Percentiles rank a stretch among this genome's conserved stretches.
These are phyloP conservation scores for Athene noctua DNA, from an alignment of 2,113 vertebrate species.

Conservation along the genomic window DNA sequence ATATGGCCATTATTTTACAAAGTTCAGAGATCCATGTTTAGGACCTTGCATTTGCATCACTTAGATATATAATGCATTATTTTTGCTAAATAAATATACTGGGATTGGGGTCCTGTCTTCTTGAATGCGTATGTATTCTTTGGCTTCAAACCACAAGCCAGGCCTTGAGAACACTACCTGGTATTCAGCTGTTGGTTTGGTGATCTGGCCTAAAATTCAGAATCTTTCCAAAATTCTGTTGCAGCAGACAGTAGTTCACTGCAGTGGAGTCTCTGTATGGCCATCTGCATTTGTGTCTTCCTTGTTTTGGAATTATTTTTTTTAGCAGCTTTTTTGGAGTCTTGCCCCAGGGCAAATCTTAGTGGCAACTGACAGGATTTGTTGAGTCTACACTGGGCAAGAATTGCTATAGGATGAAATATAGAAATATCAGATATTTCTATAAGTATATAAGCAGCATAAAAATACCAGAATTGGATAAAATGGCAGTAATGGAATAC, in stretches of 20 bases:
- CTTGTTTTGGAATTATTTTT: neutral
- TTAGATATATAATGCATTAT: neutral
- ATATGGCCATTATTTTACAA: neutral
- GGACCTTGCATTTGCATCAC: neutral
- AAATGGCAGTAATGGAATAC: neutral
- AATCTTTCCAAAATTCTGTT: neutral
- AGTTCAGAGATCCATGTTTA: neutral
- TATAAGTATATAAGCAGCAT: neutral
- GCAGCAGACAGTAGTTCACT: neutral
- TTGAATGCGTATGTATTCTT: neutral
- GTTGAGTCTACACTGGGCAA: neutral
- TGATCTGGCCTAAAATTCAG: neutral
- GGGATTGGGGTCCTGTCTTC: neutral
- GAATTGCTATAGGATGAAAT: neutral
- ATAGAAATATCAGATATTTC: neutral
- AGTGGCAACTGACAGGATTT: neutral
- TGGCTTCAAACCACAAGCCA: neutral
- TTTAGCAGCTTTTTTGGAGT: neutral
- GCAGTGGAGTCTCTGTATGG: neutral
- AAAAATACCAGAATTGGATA: neutral
- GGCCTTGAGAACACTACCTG: neutral
- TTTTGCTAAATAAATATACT: neutral
- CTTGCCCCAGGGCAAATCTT: neutral
- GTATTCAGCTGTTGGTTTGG: neutral
- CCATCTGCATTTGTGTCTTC: neutral